A percentile compares a stretch with the other conserved stretches of the same genome.
Conservation (phyloP, 2,113 vertebrate species). For the Pterophyllum scalare region DNA sequence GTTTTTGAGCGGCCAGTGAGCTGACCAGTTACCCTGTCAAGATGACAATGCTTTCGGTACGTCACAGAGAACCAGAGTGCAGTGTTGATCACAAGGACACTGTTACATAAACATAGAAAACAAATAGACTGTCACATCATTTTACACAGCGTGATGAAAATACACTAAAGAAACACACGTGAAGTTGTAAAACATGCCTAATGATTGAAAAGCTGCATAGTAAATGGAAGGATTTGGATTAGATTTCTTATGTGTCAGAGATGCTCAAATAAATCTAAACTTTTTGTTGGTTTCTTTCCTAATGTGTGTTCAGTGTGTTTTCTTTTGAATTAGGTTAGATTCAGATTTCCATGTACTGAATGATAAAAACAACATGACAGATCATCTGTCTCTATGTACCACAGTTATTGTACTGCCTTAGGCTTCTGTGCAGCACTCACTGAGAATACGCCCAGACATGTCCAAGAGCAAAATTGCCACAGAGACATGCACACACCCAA, state of each 20-base stretch:
- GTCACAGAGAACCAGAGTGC: background rate
- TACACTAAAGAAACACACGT: background rate
- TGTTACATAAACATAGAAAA: background rate
- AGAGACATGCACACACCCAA: background rate
- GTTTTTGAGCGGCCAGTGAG: background rate
- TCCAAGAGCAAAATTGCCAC: constrained; percentile 28
- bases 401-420: constrained; percentile 16
- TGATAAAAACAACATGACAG: background rate
- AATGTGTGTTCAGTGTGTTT: background rate
- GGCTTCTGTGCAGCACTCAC: constrained; percentile 5
- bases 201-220: background rate
- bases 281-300: background rate
- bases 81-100: constrained; percentile 2
- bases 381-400: background rate
- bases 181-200: background rate
- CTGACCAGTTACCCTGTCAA: constrained; percentile 13
- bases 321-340: background rate
- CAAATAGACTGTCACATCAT: fast-evolving
- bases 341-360: background rate
- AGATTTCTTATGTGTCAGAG: background rate
- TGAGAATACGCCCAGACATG: constrained; percentile 73
- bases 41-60: constrained; percentile 10
- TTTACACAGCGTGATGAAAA: background rate
- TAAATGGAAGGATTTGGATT: background rate
- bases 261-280: background rate